Evolutionary conservation across 2,113 vertebrate genomes (phyloP), one percentile per base, ranked within the genome.

Genomic region (Aegotheles bennettii): DNA sequence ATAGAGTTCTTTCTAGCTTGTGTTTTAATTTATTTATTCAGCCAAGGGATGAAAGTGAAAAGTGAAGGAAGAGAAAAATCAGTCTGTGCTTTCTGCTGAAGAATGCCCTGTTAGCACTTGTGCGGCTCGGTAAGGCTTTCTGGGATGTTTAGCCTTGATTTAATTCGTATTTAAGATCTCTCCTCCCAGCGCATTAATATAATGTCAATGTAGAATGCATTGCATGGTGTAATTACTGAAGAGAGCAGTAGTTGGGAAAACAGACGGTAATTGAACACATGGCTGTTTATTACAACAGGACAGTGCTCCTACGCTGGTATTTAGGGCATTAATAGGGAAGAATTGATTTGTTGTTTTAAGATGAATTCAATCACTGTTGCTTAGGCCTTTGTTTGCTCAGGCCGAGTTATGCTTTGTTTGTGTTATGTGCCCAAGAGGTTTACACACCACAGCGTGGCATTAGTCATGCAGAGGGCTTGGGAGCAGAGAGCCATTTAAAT

Each of bases 311-410:
- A 47, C 56, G 43, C 86, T 97, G 95, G 91, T 96, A 95, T 96
- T 97, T 96, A 94, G 94, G 95, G 84, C 94, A 94, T 96, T 97
- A 97, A 96, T 90, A 96, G 95, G 93, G 95, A 97, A 94, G 90
- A 97, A 97, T 97, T 97, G 97, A 97, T 97, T 97, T 97, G 82
- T 94, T 96, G 60, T 96, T 97, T 97, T 94, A 94, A 95, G 93
- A 97, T 96, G 93, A 96, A 97, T 97, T 97, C 95, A 95, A 96
- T 97, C 93, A 95, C 92, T 93, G 84, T 97, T 96, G 84, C 90
- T 96, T 76, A 84, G 93, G 65, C 89, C 86, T 97, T 97, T 96
- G 91, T 97, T 96, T 97, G 92, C 91, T 83, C 89, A 97, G 95
- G 95, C 96, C 96, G 18, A 98, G 94, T 97, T 96, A 96, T 78